These are phyloP conservation scores for Pelmatolapia mariae DNA, from an alignment of 2,113 vertebrate genomes.

Conservation along the genomic window DNA sequence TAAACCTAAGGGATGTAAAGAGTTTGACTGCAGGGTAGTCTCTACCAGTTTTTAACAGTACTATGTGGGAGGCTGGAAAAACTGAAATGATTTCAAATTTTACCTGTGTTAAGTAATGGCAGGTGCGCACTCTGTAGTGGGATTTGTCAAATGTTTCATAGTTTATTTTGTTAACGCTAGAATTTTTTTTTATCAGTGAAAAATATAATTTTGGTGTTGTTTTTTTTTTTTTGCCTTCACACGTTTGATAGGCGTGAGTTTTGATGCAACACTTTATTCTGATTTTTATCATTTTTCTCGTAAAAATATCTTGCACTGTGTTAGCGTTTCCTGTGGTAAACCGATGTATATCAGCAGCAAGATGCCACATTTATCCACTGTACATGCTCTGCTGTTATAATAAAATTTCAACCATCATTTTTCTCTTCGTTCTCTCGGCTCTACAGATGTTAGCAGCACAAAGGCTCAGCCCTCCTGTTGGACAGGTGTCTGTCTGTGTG, in stretches of 20 bases:
- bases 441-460: neutral
- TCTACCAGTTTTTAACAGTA: neutral
- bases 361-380: neutral
- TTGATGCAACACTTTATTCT: neutral
- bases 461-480: neutral
- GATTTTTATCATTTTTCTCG: neutral
- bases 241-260: accelerated
- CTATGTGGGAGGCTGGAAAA: neutral
- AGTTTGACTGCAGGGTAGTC: neutral
- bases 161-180: neutral
- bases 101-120: neutral
- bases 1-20: neutral
- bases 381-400: neutral
- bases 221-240: neutral
- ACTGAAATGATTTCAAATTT: neutral
- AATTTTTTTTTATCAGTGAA: neutral
- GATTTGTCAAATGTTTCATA: neutral
- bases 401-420: slow-evolving; percentile 18
- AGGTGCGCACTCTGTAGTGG: neutral
- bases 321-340: slow-evolving; percentile 46
- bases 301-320: neutral
- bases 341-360: neutral
- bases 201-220: neutral
- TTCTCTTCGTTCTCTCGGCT: accelerated
- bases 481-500: neutral